Evolutionary conservation across 1,140 invertebrate species (phyloP).

Genomic region (Lasaia peninsularis): DNA sequence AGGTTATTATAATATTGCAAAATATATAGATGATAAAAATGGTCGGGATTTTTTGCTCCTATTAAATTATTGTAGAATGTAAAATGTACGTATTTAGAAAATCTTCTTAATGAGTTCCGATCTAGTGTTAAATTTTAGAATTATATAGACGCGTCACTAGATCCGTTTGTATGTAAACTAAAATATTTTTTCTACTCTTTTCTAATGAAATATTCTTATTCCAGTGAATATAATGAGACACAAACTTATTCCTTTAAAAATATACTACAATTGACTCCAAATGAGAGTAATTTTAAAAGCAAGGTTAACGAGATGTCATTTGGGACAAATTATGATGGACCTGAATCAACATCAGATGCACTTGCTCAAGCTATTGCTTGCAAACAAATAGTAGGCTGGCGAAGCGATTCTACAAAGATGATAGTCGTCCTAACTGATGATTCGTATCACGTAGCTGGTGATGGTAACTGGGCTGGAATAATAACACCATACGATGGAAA

Average conservation of each 20-base stretch:
- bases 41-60: too few relatives aligned
- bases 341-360: constrained; percentile 89
- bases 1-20: too few relatives aligned
- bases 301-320: constrained; percentile 75
- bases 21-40: too few relatives aligned
- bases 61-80: too few relatives aligned
- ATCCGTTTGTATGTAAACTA: too few relatives aligned
- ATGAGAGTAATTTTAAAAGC: constrained; percentile 83
- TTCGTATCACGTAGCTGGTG: constrained; percentile 81
- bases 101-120: too few relatives aligned
- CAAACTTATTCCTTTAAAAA: constrained; percentile 93
- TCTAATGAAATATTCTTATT: too few relatives aligned
- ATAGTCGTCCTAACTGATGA: constrained; percentile 81
- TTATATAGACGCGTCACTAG: too few relatives aligned
- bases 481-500: constrained; percentile 90
- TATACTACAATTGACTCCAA: constrained; percentile 86
- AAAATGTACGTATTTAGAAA: too few relatives aligned
- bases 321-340: constrained; percentile 84
- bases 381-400: constrained; percentile 81
- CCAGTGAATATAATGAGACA: constrained; percentile 84
- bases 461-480: constrained; percentile 88
- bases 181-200: too few relatives aligned
- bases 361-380: constrained; percentile 87
- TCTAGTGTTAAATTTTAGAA: too few relatives aligned
- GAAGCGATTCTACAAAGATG: constrained; percentile 79